Conservation (phyloP, 2,888 invertebrate species). For the Morinoia aosen region DNA sequence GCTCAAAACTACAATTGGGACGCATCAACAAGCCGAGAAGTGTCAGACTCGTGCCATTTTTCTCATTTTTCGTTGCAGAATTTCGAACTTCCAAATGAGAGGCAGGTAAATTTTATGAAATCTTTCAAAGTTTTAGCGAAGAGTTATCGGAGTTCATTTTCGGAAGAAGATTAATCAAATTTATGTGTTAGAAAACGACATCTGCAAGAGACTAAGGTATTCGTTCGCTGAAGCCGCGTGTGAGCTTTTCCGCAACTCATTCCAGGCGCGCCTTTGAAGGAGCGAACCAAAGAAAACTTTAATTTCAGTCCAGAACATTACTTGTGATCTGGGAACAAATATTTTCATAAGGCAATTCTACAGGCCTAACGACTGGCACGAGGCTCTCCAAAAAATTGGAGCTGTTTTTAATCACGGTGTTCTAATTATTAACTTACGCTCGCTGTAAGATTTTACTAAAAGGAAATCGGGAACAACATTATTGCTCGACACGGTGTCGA, state of each 20-base stretch:
- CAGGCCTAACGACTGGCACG: neutral
- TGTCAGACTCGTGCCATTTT: neutral
- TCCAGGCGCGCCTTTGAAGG: neutral
- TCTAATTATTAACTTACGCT: too few relatives aligned
- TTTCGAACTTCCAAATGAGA: slow-evolving; percentile 5
- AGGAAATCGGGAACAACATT: too few relatives aligned
- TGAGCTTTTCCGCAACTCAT: neutral
- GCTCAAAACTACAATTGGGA: neutral
- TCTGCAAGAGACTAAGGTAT: neutral
- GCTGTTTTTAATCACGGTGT: neutral
- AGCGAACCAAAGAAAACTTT: neutral
- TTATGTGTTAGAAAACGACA: slow-evolving; percentile 35
- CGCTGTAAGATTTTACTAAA: too few relatives aligned
- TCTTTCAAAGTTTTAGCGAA: slow-evolving; percentile 37
- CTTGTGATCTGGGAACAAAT: neutral
- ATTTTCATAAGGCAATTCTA: neutral
- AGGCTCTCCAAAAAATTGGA: neutral
- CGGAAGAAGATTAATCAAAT: slow-evolving; percentile 36
- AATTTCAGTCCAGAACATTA: neutral
- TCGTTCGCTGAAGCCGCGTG: neutral
- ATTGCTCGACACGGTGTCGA: too few relatives aligned
- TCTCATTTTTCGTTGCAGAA: neutral
- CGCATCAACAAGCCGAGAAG: neutral
- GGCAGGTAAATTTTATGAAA: slow-evolving; percentile 22
- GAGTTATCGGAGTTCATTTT: slow-evolving; percentile 39